A percentile compares a stretch with the other conserved stretches of the same genome.
Evolutionary conservation across 2,113 vertebrate species (phyloP).

Genomic region (Antechinus stuartii): DNA sequence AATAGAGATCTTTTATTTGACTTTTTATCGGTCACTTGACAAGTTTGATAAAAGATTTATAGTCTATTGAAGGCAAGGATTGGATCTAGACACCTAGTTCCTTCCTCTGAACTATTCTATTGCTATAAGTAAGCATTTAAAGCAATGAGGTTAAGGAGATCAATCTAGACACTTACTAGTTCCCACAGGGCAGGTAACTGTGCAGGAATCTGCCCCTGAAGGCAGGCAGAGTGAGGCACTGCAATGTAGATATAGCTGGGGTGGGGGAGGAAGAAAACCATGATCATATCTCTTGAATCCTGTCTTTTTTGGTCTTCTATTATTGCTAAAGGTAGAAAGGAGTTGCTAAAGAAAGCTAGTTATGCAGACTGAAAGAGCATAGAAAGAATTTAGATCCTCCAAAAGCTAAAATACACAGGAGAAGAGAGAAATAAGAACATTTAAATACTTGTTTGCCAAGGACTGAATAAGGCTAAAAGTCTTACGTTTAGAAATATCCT

Average conservation of each 20-base stretch:
- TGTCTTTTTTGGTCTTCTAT: neutral
- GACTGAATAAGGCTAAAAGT: neutral
- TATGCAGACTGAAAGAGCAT: neutral
- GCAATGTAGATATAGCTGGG: slow-evolving; percentile 82
- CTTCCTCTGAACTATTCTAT: neutral
- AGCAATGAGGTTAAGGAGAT: neutral
- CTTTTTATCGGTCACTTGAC: neutral
- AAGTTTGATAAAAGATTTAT: neutral
- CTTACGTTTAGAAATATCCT: neutral
- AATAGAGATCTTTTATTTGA: neutral
- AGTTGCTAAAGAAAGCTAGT: neutral
- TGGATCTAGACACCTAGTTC: neutral
- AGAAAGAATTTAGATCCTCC: neutral
- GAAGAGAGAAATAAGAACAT: neutral
- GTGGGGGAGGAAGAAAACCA: too few relatives aligned
- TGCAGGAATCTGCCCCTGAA: slow-evolving; percentile 48
- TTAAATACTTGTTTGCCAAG: neutral
- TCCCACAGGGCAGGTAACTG: slow-evolving; percentile 46
- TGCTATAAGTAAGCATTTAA: neutral
- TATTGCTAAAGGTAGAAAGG: neutral
- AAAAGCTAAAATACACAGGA: neutral
- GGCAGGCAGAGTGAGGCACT: slow-evolving; percentile 73
- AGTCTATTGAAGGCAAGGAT: neutral
- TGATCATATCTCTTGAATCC: neutral
- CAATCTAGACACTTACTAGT: slow-evolving; percentile 60